phyloP scores from a whole-genome alignment of 2,797 vertebrate genomes.

The Peromyscus attwateri region DNA sequence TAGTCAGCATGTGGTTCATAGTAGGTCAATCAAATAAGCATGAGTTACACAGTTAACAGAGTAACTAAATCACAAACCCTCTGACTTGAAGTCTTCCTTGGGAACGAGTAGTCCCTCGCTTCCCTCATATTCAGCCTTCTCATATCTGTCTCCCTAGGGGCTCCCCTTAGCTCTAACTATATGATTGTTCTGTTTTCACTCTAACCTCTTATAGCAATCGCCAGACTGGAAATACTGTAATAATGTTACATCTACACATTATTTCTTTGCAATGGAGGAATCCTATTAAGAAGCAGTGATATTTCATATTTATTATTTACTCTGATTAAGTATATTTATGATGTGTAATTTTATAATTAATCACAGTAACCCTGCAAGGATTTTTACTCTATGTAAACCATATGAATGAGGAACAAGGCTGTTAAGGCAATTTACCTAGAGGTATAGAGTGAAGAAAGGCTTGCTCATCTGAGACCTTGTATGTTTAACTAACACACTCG shows the following conservation, averaged over 20 bases:
- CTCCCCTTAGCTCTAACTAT: not conserved
- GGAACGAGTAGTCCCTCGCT: not conserved
- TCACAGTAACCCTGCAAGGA: not conserved
- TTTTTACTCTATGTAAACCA: not conserved
- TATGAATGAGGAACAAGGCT: not conserved
- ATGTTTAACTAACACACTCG: not conserved
- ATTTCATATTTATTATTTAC: conserved; percentile 42
- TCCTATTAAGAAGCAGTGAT: not conserved
- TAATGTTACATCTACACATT: not conserved
- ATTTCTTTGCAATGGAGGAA: conserved; percentile 48
- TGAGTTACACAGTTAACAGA: not conserved
- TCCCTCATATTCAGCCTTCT: not conserved
- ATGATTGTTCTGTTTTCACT: not conserved
- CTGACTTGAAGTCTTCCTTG: not conserved
- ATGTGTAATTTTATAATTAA: conserved; percentile 18
- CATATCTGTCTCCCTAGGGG: not conserved
- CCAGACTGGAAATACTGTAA: conserved; percentile 24
- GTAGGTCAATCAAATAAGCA: not conserved
- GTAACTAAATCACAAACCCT: not conserved
- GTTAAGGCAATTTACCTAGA: conserved; percentile 28
- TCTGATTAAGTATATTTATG: not conserved
- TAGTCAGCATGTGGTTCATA: not conserved
- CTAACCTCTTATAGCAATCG: not conserved
- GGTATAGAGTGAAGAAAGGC: not conserved
- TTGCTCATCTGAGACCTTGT: not conserved